Conservation (phyloP, 2,888 invertebrate species). For the Bimastos eiseni region DNA sequence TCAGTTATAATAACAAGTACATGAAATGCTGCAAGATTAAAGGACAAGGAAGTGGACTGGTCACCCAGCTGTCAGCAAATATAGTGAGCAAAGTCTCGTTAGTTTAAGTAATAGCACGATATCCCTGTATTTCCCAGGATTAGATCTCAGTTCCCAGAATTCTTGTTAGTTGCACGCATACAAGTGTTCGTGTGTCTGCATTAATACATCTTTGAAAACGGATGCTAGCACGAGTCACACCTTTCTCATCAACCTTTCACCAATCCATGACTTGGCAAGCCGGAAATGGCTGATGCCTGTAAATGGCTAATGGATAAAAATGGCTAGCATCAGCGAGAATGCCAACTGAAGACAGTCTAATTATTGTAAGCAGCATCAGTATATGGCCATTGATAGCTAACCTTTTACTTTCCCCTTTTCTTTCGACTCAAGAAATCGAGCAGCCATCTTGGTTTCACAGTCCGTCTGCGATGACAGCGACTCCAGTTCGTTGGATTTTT, state of each 20-base stretch:
- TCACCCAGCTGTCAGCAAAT: neutral
- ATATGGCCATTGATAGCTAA: neutral
- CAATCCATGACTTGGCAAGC: neutral
- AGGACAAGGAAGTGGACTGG: neutral
- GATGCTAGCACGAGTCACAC: neutral
- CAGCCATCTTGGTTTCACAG: constrained; percentile 23
- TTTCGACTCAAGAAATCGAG: constrained; percentile 17
- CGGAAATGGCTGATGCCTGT: neutral
- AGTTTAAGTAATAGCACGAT: neutral
- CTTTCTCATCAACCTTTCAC: neutral
- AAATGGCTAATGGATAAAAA: neutral
- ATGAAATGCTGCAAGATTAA: neutral
- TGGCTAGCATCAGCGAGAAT: neutral
- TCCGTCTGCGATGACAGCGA: constrained; percentile 14
- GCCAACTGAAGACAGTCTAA: neutral
- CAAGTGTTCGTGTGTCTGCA: neutral
- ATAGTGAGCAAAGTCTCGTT: neutral
- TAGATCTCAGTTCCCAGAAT: neutral
- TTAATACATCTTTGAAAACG: neutral
- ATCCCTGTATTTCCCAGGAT: neutral
- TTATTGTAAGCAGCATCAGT: neutral
- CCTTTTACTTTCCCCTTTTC: constrained; percentile 16
- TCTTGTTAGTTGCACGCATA: neutral
- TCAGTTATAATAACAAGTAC: neutral
- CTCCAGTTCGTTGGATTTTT: constrained; percentile 9